phyloP scores from a whole-genome alignment of 2,888 invertebrate species.

The Brenthis daphne region DNA sequence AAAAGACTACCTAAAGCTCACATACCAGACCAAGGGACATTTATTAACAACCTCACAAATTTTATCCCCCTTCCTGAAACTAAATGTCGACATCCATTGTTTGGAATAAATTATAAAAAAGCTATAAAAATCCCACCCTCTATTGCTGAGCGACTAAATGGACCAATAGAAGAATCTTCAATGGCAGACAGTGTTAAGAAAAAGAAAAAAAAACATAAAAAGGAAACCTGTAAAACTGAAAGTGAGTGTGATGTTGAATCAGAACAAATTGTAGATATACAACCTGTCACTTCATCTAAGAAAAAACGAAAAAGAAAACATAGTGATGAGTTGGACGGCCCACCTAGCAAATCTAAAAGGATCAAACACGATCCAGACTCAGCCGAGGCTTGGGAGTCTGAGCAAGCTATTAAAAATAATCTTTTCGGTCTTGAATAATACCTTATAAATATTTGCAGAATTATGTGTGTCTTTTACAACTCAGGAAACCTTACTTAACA shows the following conservation, averaged over 20 bases:
- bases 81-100: constrained; percentile 69
- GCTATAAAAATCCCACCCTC: constrained; percentile 55
- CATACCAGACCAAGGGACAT: constrained; percentile 51
- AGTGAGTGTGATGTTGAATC: constrained; percentile 35
- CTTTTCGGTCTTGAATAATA: constrained; percentile 63
- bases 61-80: constrained; percentile 68
- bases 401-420: constrained; percentile 67
- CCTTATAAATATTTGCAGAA: constrained; percentile 7
- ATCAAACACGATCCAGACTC: constrained; percentile 54
- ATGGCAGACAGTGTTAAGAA: constrained; percentile 38
- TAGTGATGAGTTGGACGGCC: constrained; percentile 22
- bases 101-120: constrained; percentile 64
- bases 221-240: constrained; percentile 40
- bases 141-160: constrained; percentile 50
- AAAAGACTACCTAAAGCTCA: constrained; percentile 65
- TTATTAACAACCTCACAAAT: constrained; percentile 52
- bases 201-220: constrained; percentile 56
- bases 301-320: constrained; percentile 55
- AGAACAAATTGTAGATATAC: constrained; percentile 20
- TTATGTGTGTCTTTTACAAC: not conserved
- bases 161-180: constrained; percentile 31
- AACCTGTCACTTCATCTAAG: constrained; percentile 25
- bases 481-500: too few species aligned
- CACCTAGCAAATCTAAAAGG: constrained; percentile 50
- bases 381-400: constrained; percentile 66